A percentile compares a stretch with the other conserved stretches of the same genome.
These are phyloP conservation scores for Pygmarrhopalites habei DNA, from an alignment of 1,140 invertebrate genomes.

Conservation along the genomic window DNA sequence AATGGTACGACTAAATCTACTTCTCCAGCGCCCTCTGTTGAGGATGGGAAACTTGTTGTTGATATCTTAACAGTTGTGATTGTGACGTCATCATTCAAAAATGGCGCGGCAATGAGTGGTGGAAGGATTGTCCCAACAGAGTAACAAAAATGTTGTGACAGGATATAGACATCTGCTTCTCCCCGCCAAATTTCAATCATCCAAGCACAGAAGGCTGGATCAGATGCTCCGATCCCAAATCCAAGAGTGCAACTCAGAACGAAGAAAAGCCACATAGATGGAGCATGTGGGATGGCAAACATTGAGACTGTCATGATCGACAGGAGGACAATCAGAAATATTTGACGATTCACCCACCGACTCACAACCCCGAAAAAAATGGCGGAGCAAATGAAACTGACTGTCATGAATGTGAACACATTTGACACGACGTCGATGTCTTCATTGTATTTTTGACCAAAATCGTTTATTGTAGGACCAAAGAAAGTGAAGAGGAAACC, in stretches of 20 bases:
- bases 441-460: background rate
- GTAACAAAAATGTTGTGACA: conserved; percentile 20
- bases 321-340: background rate
- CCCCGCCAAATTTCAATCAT: conserved; percentile 25
- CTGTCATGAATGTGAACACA: background rate
- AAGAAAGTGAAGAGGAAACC: background rate
- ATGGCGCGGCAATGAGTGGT: too few species aligned
- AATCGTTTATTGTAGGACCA: background rate
- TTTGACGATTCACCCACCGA: conserved; percentile 11
- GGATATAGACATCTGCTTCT: conserved; percentile 12
- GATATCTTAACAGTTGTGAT: too few species aligned
- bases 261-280: conserved; percentile 7
- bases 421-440: background rate
- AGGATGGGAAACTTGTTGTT: too few species aligned
- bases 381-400: background rate
- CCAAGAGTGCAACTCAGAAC: background rate
- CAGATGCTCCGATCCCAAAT: conserved; percentile 9
- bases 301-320: background rate
- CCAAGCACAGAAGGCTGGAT: conserved; percentile 20
- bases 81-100: too few species aligned
- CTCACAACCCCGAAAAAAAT: background rate
- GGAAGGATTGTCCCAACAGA: conserved; percentile 16
- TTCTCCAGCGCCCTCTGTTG: too few species aligned
- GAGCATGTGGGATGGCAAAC: conserved; percentile 4
- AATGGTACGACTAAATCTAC: too few species aligned